Base-by-base conservation (phyloP, 2,113 vertebrate species). In the Zosterops japonicus region DNA sequence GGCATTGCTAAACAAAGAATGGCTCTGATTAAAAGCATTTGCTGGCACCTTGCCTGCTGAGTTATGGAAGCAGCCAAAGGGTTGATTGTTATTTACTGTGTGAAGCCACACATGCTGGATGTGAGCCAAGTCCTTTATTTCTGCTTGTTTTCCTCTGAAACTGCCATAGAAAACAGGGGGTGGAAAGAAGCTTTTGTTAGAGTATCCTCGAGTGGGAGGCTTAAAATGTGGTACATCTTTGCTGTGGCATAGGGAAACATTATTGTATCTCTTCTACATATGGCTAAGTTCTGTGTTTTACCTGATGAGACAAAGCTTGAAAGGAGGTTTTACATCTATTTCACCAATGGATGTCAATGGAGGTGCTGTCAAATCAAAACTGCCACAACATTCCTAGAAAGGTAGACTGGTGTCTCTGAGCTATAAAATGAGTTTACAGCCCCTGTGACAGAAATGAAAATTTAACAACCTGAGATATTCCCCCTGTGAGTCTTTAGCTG, bases 31-130 rank as follows among this genome's bases (percentile, higher is more conserved):
- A 80, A 93, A 93, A 94, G 85, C 11, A 4, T 27, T 61, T 56
- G 14, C 59, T 94, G 93, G 90, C 75, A 72, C 47, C 84, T 95
- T 0, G 56, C 91, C 88, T n/a, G 12, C 35, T 57, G 72, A 56
- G 33, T 23, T 4, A 8, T 87, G 33, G 74, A 86, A 85, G 83
- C 74, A 96, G 94, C 67, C 89, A 29, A 65, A 94, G 60, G 72
- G 86, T 75, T 95, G 90, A 92, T 78, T 88, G 89, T 89, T 96
- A 69, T 95, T 97, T 97, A 81, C 69, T 86, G 95, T 89, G 87
- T 79, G 89, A 95, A 93, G 69, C 71, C 27, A 61, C 63, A 52
- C 44, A 72, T 33, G n/a, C 39, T 94, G 79, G 90, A 52, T 82
- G 42, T 22, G 80, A 94, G 84, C 90, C 85, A 80, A 52, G 25